phyloP scores from a whole-genome alignment of 2,888 invertebrate genomes.

The Sphaerophoria rueppellii region DNA sequence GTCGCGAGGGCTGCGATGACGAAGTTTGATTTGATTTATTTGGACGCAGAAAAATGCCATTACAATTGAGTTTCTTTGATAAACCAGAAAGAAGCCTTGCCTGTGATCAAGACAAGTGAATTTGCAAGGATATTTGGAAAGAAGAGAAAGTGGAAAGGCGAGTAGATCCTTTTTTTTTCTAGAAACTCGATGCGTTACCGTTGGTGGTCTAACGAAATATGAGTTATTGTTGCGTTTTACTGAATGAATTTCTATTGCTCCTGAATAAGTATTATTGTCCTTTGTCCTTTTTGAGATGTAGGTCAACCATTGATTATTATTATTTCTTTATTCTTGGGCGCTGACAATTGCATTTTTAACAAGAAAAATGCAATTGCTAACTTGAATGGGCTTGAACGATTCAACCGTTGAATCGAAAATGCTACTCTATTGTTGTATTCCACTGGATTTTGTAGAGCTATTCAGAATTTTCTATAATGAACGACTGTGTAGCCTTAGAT shows the following conservation, averaged over 20 bases:
- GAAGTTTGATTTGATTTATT: conserved; percentile 49
- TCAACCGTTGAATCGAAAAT: no score
- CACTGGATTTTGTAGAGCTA: no score
- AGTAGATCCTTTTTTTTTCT: not conserved
- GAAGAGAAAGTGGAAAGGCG: not conserved
- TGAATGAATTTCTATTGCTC: conserved; percentile 30
- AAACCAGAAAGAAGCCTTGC: not conserved
- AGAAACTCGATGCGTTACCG: not conserved
- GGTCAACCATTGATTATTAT: conserved; percentile 26
- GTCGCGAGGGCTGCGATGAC: conserved; percentile 42
- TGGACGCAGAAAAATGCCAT: conserved; percentile 2
- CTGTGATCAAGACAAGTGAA: conserved; percentile 39
- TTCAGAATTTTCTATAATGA: no score
- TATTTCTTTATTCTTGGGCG: not conserved
- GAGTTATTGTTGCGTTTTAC: conserved; percentile 32
- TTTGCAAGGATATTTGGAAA: conserved; percentile 30
- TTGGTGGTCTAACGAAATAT: conserved; percentile 57
- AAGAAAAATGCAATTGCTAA: no score
- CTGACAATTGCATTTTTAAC: not conserved
- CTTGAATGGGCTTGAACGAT: no score
- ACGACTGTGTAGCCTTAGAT: no score
- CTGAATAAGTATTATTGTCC: not conserved
- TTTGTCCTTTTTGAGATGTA: conserved; percentile 4
- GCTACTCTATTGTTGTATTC: no score
- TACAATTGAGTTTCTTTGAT: conserved; percentile 8